Evolutionary conservation across 2,888 invertebrate genomes (phyloP).

Genomic region (Escarpia spicata): DNA sequence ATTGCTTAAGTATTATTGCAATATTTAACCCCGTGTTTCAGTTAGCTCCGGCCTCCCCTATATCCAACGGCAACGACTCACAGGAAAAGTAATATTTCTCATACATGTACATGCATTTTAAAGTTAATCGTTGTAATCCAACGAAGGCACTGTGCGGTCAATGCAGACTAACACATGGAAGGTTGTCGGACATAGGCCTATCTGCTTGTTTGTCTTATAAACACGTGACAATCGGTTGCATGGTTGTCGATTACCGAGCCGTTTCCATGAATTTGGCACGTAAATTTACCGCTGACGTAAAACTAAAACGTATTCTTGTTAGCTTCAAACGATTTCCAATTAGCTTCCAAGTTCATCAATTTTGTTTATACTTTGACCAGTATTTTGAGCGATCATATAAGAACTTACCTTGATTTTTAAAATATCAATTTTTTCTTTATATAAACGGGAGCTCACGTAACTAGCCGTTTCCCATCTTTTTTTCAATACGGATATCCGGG

Average conservation of each 20-base stretch:
- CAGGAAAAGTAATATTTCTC: neutral
- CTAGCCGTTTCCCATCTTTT: conserved; percentile 10
- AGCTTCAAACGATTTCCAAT: neutral
- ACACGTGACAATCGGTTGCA: neutral
- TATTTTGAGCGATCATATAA: neutral
- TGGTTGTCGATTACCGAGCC: neutral
- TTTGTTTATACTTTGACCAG: neutral
- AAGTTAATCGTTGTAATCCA: too few species aligned
- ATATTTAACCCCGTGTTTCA: neutral
- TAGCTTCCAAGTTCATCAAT: neutral
- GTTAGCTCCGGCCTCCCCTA: neutral
- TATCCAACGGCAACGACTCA: neutral
- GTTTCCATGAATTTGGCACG: neutral
- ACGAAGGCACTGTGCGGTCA: too few species aligned
- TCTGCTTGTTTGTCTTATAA: neutral
- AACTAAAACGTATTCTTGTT: neutral
- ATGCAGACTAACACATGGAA: neutral
- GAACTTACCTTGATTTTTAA: neutral
- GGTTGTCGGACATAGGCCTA: neutral
- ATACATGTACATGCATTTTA: too few species aligned
- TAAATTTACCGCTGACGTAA: neutral
- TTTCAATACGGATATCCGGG: neutral
- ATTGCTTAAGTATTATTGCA: neutral
- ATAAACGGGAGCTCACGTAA: neutral
- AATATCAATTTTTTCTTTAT: neutral